These are phyloP conservation scores for Bergia puertoricense DNA, from an alignment of 92 coral and sea anemone genomes.

Conservation along the genomic window DNA sequence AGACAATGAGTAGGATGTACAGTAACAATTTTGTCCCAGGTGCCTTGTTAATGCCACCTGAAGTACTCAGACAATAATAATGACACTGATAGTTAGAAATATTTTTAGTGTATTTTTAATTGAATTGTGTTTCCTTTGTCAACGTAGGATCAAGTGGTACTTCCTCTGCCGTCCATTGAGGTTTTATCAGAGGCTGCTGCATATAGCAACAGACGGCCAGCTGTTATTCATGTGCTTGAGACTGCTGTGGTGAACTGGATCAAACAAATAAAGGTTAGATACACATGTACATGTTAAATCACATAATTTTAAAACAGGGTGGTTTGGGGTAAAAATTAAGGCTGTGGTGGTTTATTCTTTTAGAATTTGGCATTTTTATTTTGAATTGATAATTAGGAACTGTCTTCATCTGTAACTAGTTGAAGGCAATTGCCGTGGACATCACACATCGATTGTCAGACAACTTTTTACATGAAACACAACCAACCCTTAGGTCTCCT, in stretches of 20 bases:
- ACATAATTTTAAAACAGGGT: neutral
- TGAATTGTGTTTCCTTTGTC: too few species aligned
- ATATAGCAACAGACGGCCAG: conserved; percentile 96
- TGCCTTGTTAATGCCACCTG: neutral
- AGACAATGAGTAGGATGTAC: too few species aligned
- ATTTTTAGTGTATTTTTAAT: neutral
- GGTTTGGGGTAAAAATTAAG: too few species aligned
- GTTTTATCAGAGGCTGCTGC: conserved; percentile 99
- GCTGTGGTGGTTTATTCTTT: too few species aligned
- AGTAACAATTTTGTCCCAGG: neutral
- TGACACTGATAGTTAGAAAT: neutral
- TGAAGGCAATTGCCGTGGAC: too few species aligned
- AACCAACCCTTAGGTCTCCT: too few species aligned
- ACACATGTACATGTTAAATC: neutral
- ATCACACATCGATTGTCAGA: too few species aligned
- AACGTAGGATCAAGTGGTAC: conserved; percentile 76
- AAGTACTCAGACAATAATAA: neutral
- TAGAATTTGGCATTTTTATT: too few species aligned
- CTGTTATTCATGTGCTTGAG: conserved; percentile 96
- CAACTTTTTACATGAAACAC: too few species aligned
- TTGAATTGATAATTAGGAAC: too few species aligned
- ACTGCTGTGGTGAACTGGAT: conserved; percentile 97
- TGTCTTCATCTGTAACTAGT: too few species aligned
- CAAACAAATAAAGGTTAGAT: conserved; percentile 87
- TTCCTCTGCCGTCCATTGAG: conserved; percentile 98